These are phyloP conservation scores for Eupithecia subumbrata DNA, from an alignment of 2,888 invertebrate genomes.

Conservation along the genomic window DNA sequence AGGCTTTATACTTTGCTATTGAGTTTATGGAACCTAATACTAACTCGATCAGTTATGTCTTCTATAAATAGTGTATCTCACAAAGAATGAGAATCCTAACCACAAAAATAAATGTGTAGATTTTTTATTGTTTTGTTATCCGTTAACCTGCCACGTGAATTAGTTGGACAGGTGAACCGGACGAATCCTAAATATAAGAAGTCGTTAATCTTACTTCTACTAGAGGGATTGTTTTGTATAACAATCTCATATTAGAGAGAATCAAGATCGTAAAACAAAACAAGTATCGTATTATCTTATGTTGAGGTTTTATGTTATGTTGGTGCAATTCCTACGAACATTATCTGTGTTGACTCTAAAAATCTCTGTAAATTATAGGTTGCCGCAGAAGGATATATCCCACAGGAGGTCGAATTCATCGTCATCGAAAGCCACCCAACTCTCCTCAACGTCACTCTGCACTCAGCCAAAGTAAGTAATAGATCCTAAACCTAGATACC, in stretches of 20 bases:
- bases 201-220: neutral
- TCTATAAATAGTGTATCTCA: neutral
- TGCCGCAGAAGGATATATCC: constrained; percentile 92
- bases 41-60: neutral
- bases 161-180: neutral
- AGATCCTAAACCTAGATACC: neutral
- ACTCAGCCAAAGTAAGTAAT: constrained; percentile 89
- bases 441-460: constrained; percentile 91
- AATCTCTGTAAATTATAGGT: constrained; percentile 80
- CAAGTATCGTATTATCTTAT: neutral
- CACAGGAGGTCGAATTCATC: constrained; percentile 93
- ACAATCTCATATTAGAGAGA: neutral
- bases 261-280: neutral
- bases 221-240: neutral
- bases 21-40: neutral
- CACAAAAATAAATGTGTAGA: neutral
- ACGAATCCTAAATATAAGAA: neutral
- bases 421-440: constrained; percentile 94
- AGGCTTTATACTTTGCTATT: neutral
- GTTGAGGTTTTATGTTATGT: neutral
- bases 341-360: neutral
- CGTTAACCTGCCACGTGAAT: neutral
- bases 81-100: neutral
- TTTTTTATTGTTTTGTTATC: constrained; percentile 1
- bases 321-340: neutral